A percentile compares a stretch with the other conserved stretches of the same genome.
Conservation (phyloP, 2,113 vertebrate species). For the Leptosomus discolor region DNA sequence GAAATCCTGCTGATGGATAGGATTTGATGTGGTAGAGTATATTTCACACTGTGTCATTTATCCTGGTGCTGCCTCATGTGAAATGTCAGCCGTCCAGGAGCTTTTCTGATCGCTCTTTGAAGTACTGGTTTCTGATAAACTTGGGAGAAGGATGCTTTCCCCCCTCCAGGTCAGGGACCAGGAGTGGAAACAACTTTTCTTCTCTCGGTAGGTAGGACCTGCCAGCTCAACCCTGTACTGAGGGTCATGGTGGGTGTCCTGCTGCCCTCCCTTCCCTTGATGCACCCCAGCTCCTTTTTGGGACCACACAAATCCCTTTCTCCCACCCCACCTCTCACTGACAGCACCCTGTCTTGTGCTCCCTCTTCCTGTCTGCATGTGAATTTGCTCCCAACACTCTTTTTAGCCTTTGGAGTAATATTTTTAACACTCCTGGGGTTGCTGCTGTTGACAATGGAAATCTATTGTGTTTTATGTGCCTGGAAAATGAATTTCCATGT, state of each 20-base stretch:
- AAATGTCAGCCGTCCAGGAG: slow-evolving; percentile 15
- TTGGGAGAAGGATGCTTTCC: not conserved
- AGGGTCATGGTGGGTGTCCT: not conserved
- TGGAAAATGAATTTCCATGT: slow-evolving; percentile 69
- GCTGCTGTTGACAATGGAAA: slow-evolving; percentile 61
- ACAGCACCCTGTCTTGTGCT: not conserved
- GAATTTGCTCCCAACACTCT: slow-evolving; percentile 8
- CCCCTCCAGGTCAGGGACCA: not conserved
- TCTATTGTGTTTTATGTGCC: slow-evolving; percentile 65
- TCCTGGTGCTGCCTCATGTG: slow-evolving; percentile 50
- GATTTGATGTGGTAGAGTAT: slow-evolving; percentile 42
- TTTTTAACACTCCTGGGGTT: slow-evolving; percentile 46
- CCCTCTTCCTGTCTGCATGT: not conserved
- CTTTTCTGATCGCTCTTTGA: slow-evolving; percentile 52
- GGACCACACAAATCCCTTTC: not conserved
- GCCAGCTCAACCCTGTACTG: not conserved
- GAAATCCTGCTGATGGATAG: slow-evolving; percentile 61
- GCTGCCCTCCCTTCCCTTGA: not conserved
- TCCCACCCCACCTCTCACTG: not conserved
- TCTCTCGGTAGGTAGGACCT: not conserved
- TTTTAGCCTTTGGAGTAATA: slow-evolving; percentile 34
- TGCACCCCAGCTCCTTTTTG: not conserved
- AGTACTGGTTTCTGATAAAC: slow-evolving; percentile 49
- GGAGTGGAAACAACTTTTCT: not conserved
- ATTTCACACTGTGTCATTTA: slow-evolving; percentile 60